phyloP scores from a whole-genome alignment of 2,797 vertebrate genomes.

The Parauchenoglanis punctatus region DNA sequence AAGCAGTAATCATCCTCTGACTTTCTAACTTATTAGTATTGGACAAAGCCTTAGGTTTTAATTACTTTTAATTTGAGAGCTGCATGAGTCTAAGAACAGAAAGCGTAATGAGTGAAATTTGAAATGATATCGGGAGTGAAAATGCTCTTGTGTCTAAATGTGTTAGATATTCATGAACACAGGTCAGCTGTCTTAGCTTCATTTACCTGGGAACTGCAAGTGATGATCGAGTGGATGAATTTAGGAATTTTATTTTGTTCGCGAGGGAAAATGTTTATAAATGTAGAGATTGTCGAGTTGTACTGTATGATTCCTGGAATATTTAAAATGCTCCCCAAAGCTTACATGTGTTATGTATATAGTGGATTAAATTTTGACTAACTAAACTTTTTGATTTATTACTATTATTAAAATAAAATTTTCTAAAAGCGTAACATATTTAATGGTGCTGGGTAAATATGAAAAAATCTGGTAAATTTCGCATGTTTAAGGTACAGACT shows the following conservation, averaged over 20 bases:
- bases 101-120: background rate
- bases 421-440: background rate
- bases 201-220: too few species aligned
- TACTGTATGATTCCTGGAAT: too few species aligned
- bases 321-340: too few species aligned
- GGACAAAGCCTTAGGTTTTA: background rate
- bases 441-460: background rate
- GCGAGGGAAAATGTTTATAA: too few species aligned
- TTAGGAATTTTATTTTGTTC: too few species aligned
- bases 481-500: too few species aligned
- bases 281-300: too few species aligned
- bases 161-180: too few species aligned
- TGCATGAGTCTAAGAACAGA: background rate
- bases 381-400: background rate
- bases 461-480: background rate
- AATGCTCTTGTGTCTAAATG: background rate
- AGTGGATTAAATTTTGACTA: background rate
- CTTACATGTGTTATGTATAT: background rate
- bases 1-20: background rate
- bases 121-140: background rate
- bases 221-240: too few species aligned
- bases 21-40: background rate
- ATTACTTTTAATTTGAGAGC: background rate
- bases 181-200: too few species aligned
- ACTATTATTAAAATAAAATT: background rate